Conservation (phyloP, 2,888 invertebrate species). For the Dynastes tityus region DNA sequence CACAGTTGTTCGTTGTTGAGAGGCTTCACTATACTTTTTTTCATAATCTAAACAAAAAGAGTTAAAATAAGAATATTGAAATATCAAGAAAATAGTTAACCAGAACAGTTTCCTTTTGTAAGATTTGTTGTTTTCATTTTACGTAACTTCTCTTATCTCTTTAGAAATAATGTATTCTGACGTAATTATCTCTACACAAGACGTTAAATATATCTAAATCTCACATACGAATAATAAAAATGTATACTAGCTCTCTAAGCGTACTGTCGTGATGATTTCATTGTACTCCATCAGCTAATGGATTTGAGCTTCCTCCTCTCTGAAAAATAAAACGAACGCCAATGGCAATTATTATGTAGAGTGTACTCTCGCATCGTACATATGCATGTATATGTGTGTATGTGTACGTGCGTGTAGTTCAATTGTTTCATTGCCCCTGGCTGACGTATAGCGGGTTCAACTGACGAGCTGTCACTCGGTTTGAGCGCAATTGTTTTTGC, state of each 20-base stretch:
- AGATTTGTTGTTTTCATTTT: no score
- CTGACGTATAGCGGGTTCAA: slow-evolving; percentile 57
- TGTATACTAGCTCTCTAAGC: not conserved
- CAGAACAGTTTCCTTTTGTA: no score
- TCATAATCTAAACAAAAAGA: no score
- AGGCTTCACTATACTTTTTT: no score
- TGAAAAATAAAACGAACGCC: slow-evolving; percentile 29
- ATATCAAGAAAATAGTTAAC: no score
- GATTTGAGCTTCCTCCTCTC: not conserved
- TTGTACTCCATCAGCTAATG: slow-evolving; percentile 26
- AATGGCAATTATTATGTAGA: slow-evolving; percentile 37
- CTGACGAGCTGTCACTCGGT: slow-evolving; percentile 61
- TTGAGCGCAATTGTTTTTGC: slow-evolving; percentile 62
- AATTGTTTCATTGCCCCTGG: slow-evolving; percentile 62
- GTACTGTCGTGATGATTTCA: not conserved
- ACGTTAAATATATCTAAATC: no score
- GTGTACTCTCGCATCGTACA: slow-evolving; percentile 28
- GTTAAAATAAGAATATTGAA: no score
- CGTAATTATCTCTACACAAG: no score
- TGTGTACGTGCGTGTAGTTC: slow-evolving; percentile 56
- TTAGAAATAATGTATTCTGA: no score
- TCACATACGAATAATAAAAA: no score
- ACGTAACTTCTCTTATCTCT: no score
- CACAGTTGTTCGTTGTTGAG: no score
- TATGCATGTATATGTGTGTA: slow-evolving; percentile 17